These are phyloP conservation scores for Salvelinus sp. DNA, from an alignment of 2,113 vertebrate genomes.

Conservation along the genomic window DNA sequence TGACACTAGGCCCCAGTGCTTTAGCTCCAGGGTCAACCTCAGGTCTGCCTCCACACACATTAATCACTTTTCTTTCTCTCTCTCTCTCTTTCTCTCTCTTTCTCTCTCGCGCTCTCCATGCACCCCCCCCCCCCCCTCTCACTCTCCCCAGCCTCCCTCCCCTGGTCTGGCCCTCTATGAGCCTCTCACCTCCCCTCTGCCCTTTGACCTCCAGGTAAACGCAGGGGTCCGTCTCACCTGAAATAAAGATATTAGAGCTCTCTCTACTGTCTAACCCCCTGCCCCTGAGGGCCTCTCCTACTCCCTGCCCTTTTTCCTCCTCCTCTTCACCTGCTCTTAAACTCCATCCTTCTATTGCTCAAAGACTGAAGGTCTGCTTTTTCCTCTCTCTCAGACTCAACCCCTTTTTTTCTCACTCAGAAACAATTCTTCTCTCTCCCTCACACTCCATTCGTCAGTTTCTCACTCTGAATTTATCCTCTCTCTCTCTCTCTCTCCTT, in stretches of 20 bases:
- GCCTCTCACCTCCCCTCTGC: slow-evolving; percentile 48
- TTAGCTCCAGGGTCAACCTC: not conserved
- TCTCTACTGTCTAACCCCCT: slow-evolving; percentile 66
- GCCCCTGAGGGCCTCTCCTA: slow-evolving; percentile 48
- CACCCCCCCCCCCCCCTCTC: slow-evolving; percentile 46
- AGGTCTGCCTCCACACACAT: not conserved
- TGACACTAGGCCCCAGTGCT: not conserved
- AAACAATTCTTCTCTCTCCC: not conserved
- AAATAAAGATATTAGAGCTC: slow-evolving; percentile 77
- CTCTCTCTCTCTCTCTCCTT: not conserved
- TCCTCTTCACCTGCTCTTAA: not conserved
- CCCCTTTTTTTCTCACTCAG: slow-evolving; percentile 6
- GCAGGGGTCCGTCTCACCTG: slow-evolving; percentile 70
- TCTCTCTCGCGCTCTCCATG: slow-evolving; percentile 6
- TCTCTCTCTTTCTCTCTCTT: slow-evolving; percentile 28
- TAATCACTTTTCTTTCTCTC: slow-evolving; percentile 37
- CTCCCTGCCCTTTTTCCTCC: slow-evolving; percentile 44
- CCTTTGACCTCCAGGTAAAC: slow-evolving; percentile 64
- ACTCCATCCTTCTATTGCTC: not conserved
- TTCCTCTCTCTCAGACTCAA: slow-evolving; percentile 22
- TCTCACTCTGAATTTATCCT: not conserved
- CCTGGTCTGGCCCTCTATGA: slow-evolving; percentile 23
- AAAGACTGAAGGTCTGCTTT: not conserved
- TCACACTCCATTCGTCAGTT: not conserved
- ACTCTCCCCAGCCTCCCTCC: slow-evolving; percentile 12